Conservation (phyloP, 2,113 vertebrate species). For the Callaeas wilsoni region DNA sequence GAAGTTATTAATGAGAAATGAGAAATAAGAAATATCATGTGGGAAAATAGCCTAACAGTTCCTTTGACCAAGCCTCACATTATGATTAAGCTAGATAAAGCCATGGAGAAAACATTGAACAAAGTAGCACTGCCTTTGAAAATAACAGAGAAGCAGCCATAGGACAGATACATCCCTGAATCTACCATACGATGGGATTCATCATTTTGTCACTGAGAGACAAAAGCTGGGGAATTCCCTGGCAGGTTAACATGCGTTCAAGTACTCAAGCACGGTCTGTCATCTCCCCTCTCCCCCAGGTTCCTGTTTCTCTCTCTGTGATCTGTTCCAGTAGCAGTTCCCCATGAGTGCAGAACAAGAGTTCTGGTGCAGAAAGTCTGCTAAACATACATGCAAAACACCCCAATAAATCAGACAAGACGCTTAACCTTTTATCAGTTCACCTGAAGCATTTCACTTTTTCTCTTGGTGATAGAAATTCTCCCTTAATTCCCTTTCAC, state of each 20-base stretch:
- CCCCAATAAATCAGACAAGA: neutral
- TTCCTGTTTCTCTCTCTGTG: neutral
- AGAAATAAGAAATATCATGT: neutral
- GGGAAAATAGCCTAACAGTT: neutral
- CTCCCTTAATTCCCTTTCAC: neutral
- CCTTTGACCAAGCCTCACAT: neutral
- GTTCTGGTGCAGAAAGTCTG: neutral
- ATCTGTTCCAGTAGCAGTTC: rapidly evolving
- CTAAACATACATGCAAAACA: neutral
- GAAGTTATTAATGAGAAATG: neutral
- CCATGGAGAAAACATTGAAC: neutral
- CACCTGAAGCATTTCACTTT: neutral
- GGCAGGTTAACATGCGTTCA: rapidly evolving
- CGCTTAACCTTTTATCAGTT: neutral
- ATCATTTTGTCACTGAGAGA: neutral
- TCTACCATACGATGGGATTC: neutral
- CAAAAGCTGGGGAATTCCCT: neutral
- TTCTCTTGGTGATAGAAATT: neutral
- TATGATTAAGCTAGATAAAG: neutral
- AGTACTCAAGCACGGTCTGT: neutral
- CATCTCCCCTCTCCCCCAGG: neutral
- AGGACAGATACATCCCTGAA: neutral
- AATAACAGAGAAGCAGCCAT: rapidly evolving
- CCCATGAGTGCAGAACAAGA: neutral
- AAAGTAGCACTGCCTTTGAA: neutral